phyloP scores from a whole-genome alignment of 2,888 invertebrate species.

The Callinectes sapidus region DNA sequence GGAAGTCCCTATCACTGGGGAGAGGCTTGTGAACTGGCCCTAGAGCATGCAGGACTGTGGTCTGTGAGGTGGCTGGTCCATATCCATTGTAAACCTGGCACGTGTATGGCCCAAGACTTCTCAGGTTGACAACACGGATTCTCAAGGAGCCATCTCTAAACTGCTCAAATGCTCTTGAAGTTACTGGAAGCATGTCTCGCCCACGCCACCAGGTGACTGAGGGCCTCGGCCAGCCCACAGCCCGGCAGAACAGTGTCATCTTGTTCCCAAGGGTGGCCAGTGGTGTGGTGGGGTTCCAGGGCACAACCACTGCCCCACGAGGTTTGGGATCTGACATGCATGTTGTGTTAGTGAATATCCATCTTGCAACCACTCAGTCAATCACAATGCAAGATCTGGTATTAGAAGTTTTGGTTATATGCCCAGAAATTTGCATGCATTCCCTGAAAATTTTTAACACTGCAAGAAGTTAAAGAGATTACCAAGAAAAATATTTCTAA shows the following conservation, averaged over 20 bases:
- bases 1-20: conserved; percentile 80
- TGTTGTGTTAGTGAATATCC: conserved; percentile 39
- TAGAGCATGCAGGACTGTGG: conserved; percentile 84
- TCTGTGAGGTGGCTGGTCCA: conserved; percentile 86
- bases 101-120: conserved; percentile 88
- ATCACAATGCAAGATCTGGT: not conserved
- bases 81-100: conserved; percentile 92
- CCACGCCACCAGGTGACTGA: conserved; percentile 90
- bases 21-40: conserved; percentile 82
- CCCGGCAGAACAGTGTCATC: conserved; percentile 85
- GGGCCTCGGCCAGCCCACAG: conserved; percentile 88
- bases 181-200: conserved; percentile 84
- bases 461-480: not conserved
- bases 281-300: conserved; percentile 81
- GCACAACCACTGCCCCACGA: conserved; percentile 82
- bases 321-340: conserved; percentile 79
- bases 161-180: conserved; percentile 83
- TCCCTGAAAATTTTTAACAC: not conserved
- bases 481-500: not conserved
- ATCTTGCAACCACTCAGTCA: not conserved
- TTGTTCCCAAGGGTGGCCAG: conserved; percentile 85
- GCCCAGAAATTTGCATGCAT: too few species aligned
- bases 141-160: conserved; percentile 85
- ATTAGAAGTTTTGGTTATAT: not conserved
- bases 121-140: conserved; percentile 83